phyloP scores from a whole-genome alignment of 2,888 invertebrate species.

The Drosophila formosana region DNA sequence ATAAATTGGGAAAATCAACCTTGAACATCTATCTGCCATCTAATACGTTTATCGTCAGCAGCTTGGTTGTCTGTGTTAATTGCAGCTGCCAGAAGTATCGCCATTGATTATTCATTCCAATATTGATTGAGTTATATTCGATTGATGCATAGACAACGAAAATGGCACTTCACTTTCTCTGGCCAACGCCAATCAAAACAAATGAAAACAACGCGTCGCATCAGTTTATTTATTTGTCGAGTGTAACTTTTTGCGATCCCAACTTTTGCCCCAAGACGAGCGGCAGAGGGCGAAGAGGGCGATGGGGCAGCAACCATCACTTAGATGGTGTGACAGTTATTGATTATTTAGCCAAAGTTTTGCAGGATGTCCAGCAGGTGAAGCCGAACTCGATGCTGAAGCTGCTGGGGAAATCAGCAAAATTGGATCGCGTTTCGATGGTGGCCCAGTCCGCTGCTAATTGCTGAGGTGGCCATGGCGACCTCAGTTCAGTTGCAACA shows the following conservation, averaged over 20 bases:
- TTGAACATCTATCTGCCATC: neutral
- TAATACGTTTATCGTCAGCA: neutral
- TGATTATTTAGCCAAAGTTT: conserved; percentile 64
- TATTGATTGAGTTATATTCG: conserved; percentile 54
- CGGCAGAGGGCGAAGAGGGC: neutral
- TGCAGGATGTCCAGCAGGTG: conserved; percentile 11
- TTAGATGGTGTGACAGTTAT: conserved; percentile 66
- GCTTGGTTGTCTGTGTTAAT: conserved; percentile 14
- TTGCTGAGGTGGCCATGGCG: conserved; percentile 54
- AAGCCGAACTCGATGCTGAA: conserved; percentile 3
- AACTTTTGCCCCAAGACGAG: conserved; percentile 25
- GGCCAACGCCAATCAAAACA: conserved; percentile 63
- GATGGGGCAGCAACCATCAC: conserved; percentile 1
- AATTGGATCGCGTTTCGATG: conserved; percentile 55
- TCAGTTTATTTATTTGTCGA: conserved; percentile 53
- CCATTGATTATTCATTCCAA: conserved; percentile 62
- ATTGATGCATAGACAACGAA: conserved; percentile 35
- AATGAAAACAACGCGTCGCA: conserved; percentile 57
- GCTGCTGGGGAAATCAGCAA: conserved; percentile 67
- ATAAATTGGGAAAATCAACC: neutral
- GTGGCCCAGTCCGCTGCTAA: conserved; percentile 50
- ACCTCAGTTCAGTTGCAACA: conserved; percentile 14
- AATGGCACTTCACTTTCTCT: conserved; percentile 45
- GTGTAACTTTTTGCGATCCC: conserved; percentile 45
- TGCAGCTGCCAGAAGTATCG: conserved; percentile 5